Evolutionary conservation across 2,888 invertebrate species (phyloP), one percentile per base, ranked within the genome.

Genomic region (Caenorhabditis sp.): DNA sequence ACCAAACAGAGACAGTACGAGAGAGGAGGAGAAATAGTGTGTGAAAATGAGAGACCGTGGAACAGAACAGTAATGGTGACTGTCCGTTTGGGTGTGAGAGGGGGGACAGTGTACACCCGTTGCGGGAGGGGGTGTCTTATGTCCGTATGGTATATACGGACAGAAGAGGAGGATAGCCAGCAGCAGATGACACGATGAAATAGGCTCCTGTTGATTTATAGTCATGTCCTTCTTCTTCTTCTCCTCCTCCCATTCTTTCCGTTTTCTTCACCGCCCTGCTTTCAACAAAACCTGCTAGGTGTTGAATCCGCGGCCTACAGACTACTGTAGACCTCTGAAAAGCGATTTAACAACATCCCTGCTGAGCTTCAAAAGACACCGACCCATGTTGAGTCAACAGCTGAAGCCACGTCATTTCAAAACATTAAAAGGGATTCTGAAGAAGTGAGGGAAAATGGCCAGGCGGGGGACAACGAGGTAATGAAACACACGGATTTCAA

Each of bases 181-280:
- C 26, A 44, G 12, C 66, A 51, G 66, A 51, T 68, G 54, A 54
- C 66, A 49, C 26, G 2, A 24, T 26, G 35, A 49, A 61, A 26
- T 22, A 41, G 51, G 61, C 59, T 76, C 76, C 59, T 49, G 49
- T 63, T 77, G 77, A 77, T 77, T 77, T 77, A 77, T 69, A 68
- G 54, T 12, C 74, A 59, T 58, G 59, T 31, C 69, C 14, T 41
- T 59, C 56, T 51, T 24, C 44, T 44, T 47, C 22, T 47, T 47
- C 47, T 8, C 47, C 47, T 1, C 8, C 31, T 35, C 31, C 28
- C 12, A 19, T 24, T n/a, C 12, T 59, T 12, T 70, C 47, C 58
- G 41, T 41, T 24, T 58, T 41, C 16, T 54, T 16, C 14, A n/a
- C 6, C 56, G 16, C 16, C 47, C 47, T 47, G 47, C 47, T 47